Percentiles rank a stretch among this genome's conserved stretches.
phyloP scores from a whole-genome alignment of 2,888 invertebrate genomes.

The Gnatocerus cornutus region DNA sequence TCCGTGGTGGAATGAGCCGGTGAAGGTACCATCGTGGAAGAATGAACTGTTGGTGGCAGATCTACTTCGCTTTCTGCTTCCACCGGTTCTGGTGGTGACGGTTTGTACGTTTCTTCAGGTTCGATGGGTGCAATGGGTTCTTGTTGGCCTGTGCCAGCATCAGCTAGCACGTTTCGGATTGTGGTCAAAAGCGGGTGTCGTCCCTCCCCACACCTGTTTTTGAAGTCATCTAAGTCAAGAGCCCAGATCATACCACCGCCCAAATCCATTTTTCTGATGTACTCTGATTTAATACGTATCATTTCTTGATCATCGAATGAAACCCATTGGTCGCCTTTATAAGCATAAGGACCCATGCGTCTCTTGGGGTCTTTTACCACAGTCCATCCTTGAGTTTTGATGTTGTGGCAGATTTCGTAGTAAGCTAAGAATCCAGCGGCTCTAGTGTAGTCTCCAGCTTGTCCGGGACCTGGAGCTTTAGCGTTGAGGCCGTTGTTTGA shows the following conservation, averaged over 20 bases:
- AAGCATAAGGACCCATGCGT: constrained; percentile 91
- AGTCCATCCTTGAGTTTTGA: constrained; percentile 85
- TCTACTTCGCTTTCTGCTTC: constrained; percentile 51
- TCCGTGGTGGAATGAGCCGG: constrained; percentile 49
- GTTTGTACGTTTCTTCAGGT: constrained; percentile 28
- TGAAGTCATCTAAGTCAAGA: constrained; percentile 90
- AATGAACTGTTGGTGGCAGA: constrained; percentile 47
- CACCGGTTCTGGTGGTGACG: constrained; percentile 19
- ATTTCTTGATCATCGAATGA: constrained; percentile 89
- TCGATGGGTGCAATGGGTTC: constrained; percentile 55
- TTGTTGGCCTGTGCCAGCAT: constrained; percentile 65
- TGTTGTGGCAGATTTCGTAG: constrained; percentile 91
- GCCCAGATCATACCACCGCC: constrained; percentile 96
- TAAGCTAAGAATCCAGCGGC: constrained; percentile 91
- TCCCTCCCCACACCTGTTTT: constrained; percentile 84
- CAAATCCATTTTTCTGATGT: constrained; percentile 82
- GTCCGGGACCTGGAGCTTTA: constrained; percentile 84
- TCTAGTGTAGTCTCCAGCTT: constrained; percentile 88
- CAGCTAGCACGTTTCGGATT: constrained; percentile 82
- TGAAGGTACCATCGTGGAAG: constrained; percentile 50
- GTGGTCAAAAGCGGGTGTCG: constrained; percentile 85
- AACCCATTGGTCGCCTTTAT: constrained; percentile 92
- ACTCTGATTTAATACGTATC: constrained; percentile 85
- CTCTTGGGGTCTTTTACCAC: constrained; percentile 84
- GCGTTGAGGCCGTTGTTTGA: constrained; percentile 81